Evolutionary conservation across 2,797 vertebrate species (phyloP), one percentile per base, ranked within the genome.

Genomic region (Myotis planiceps): DNA sequence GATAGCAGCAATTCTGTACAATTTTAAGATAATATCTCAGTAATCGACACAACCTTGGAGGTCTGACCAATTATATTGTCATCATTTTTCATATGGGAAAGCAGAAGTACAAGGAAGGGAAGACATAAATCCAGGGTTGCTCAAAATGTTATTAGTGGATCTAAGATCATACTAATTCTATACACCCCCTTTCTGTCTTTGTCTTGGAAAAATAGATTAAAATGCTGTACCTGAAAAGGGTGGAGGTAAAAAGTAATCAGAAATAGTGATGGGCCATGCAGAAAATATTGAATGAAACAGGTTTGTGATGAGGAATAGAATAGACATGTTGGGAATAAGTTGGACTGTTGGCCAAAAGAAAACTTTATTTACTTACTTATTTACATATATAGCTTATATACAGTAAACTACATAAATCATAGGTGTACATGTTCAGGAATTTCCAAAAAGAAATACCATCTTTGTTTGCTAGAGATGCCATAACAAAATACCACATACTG

Each of bases 1-100:
- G 29, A 47, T 91, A 75, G 71, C 71, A 83, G 42, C 42, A 72
- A 58, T 95, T 95, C 79, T 80, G 34, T 76, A 83, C 58, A 92
- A 90, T 95, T 95, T 92, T 96, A 88, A 95, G 96, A 96, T 96
- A 72, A 12, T 96, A 87, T 97, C 97, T 91, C 37, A 76, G 58
- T 95, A 95, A 90, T 90, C 45, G 65, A 91, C 63, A 78, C 91
- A 92, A 63, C 90, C 42, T 92, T 90, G 94, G 96, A 97, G 94
- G 92, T 96, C 79, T 95, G 76, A 69, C 29, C 66, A 91, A 78
- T 93, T 95, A 92, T 85, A 84, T 95, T 89, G 96, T 42, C 34
- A 60, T 82, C 18, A 53, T 68, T 93, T 90, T 89, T 47, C 29
- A 53, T 34, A 75, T 6, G 5, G 51, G 66, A 90, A 97, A 93